phyloP scores from a whole-genome alignment of 1,140 invertebrate species.

The Drosophila pectinifera region DNA sequence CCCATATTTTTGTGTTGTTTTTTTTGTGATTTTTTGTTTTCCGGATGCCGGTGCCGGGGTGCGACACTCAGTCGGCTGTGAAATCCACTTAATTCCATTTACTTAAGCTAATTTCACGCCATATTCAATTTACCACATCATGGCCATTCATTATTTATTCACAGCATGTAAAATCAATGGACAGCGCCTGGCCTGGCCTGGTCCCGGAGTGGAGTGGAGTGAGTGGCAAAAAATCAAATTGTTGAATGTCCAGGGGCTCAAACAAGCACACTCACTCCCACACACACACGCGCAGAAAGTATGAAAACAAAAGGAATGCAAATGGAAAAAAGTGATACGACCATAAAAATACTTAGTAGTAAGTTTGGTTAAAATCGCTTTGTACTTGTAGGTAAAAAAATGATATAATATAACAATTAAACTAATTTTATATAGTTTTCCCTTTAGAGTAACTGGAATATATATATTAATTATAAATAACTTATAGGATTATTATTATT shows the following conservation, averaged over 20 bases:
- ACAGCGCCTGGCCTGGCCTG: conserved; percentile 7
- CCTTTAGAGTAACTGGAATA: too few species aligned
- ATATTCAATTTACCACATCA: conserved; percentile 84
- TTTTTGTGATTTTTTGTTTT: conserved; percentile 4
- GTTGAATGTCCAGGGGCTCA: conserved; percentile 56
- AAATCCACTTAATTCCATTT: conserved; percentile 84
- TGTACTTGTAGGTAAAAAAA: too few species aligned
- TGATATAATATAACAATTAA: too few species aligned
- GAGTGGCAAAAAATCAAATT: conserved; percentile 65
- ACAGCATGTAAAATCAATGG: conserved; percentile 83
- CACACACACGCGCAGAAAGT: background rate
- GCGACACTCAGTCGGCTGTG: conserved; percentile 59
- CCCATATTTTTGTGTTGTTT: background rate
- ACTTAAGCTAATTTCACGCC: conserved; percentile 83
- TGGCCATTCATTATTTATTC: conserved; percentile 83
- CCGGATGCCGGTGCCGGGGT: conserved; percentile 6
- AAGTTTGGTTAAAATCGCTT: background rate
- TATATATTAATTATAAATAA: too few species aligned
- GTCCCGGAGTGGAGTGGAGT: background rate
- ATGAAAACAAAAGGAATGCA: conserved; percentile 6
- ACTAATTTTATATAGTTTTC: too few species aligned
- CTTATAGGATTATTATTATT: too few species aligned
- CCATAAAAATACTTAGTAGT: background rate
- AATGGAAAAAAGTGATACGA: conserved; percentile 15
- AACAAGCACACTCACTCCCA: too few species aligned